Conservation (phyloP, 2,113 vertebrate genomes). For the Cranoglanis bouderius region DNA sequence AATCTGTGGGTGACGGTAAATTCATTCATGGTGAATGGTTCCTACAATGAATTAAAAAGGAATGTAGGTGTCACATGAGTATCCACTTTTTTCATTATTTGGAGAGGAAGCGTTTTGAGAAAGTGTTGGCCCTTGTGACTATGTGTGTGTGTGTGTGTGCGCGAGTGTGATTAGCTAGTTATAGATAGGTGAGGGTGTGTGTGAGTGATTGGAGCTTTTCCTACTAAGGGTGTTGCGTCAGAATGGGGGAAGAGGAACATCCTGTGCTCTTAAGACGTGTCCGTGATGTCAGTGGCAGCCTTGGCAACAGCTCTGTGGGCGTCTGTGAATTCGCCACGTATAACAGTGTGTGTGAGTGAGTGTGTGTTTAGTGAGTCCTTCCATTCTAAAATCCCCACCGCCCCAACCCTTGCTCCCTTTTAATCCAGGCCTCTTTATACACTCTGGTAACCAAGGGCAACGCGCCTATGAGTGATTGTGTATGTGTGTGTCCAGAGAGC, state of each 20-base stretch:
- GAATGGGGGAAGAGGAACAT: constrained; percentile 47
- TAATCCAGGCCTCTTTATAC: constrained; percentile 67
- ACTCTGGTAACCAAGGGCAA: constrained; percentile 70
- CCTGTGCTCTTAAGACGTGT: constrained; percentile 19
- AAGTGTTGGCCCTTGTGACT: not conserved
- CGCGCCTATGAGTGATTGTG: constrained; percentile 33
- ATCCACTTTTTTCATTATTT: not conserved
- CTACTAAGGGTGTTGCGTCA: constrained; percentile 58
- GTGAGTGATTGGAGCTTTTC: not conserved
- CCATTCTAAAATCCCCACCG: not conserved
- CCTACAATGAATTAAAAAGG: not conserved
- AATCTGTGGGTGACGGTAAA: not conserved
- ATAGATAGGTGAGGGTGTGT: not conserved
- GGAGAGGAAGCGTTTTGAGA: not conserved
- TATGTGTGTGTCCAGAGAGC: constrained; percentile 48
- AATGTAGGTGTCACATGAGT: not conserved
- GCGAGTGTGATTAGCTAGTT: not conserved
- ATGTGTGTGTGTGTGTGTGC: not conserved
- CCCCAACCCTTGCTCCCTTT: constrained; percentile 41
- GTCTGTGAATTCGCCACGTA: constrained; percentile 58
- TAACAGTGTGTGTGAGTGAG: not conserved
- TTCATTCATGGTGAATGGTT: not conserved
- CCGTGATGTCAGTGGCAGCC: constrained; percentile 59
- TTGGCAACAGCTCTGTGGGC: constrained; percentile 64
- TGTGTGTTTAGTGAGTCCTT: not conserved